phyloP scores from a whole-genome alignment of 1,140 invertebrate species.

The Drosophila mauritiana region DNA sequence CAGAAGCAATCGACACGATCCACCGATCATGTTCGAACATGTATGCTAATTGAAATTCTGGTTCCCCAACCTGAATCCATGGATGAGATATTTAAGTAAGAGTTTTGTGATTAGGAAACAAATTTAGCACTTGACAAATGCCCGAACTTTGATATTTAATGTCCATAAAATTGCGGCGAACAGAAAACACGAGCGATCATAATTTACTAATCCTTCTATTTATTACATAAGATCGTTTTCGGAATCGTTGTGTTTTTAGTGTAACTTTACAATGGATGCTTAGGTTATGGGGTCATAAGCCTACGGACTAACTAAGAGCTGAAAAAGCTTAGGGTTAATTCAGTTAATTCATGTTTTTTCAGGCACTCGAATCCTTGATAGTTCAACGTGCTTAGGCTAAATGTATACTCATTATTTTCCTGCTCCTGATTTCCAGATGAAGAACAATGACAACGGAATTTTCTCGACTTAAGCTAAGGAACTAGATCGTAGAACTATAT shows the following conservation, averaged over 20 bases:
- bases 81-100: slow-evolving; percentile 29
- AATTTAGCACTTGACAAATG: slow-evolving; percentile 46
- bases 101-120: slow-evolving; percentile 36
- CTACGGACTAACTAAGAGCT: slow-evolving; percentile 42
- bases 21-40: slow-evolving; percentile 43
- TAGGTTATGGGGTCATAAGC: slow-evolving; percentile 41
- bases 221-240: slow-evolving; percentile 73
- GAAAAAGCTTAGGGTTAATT: slow-evolving; percentile 9
- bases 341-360: slow-evolving; percentile 17
- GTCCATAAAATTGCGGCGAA: slow-evolving; percentile 9
- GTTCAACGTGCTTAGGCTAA: slow-evolving; percentile 26
- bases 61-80: slow-evolving; percentile 27
- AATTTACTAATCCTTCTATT: slow-evolving; percentile 71
- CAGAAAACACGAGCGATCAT: slow-evolving; percentile 25
- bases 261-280: slow-evolving; percentile 49
- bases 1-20: slow-evolving; percentile 30
- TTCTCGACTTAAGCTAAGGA: slow-evolving; percentile 53
- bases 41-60: slow-evolving; percentile 49
- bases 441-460: slow-evolving; percentile 71
- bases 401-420: slow-evolving; percentile 8
- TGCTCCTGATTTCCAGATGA: slow-evolving; percentile 32
- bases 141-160: slow-evolving; percentile 45
- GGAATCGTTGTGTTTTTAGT: slow-evolving; percentile 65
- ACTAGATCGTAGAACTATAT: slow-evolving; percentile 55
- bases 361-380: slow-evolving; percentile 41